Base-by-base conservation (phyloP, 1,140 invertebrate genomes). In the Zophobas atratus region DNA sequence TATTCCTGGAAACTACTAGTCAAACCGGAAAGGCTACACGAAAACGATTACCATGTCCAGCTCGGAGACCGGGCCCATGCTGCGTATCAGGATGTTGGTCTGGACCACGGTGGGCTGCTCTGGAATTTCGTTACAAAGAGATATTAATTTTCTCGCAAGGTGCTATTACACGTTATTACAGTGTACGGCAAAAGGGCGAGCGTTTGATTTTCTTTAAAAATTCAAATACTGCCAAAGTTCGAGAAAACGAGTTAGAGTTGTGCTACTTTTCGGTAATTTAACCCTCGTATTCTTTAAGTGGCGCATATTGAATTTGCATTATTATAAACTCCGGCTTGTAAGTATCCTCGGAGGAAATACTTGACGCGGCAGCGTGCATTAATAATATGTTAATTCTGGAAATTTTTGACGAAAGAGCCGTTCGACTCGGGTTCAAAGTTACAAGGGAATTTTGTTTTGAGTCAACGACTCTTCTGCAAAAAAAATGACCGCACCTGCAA, bases 1-100 rank as follows among this genome's bases (percentile, higher is more conserved):
- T 98, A 99, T 85, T 96, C 95, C 96, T 97, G 81, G n/a, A 75
- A 79, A 76, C 41, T 75, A 48, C 60, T 57, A 43, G 4, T 34
- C 8, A n/a, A 6, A 60, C 57, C 38, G 5, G 72, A 70, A 60
- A 6, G 38, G 76, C 33, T 53, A 73, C 39, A 38, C 8, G 20
- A 53, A 53, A 39, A 35, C 49, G 33, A 76, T 90, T 87, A 96
- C 96, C 97, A 98, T 98, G 83, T 97, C 95, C n/a, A 97, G 88
- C 87, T 98, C 97, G 0, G 96, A 98, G 34, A 98, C 94, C 0
- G 97, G 97, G 1, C 97, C 96, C 96, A 98, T 98, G 83, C 96
- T 97, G 81, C 96, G 89, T 74, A 98, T 97, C 41, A 96, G 87
- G 80, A 98, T 97, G 86, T 98, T 97, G 1, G 96, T 97, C 83